phyloP scores from a whole-genome alignment of 2,797 vertebrate species.

The Sebastes taczanowskii region DNA sequence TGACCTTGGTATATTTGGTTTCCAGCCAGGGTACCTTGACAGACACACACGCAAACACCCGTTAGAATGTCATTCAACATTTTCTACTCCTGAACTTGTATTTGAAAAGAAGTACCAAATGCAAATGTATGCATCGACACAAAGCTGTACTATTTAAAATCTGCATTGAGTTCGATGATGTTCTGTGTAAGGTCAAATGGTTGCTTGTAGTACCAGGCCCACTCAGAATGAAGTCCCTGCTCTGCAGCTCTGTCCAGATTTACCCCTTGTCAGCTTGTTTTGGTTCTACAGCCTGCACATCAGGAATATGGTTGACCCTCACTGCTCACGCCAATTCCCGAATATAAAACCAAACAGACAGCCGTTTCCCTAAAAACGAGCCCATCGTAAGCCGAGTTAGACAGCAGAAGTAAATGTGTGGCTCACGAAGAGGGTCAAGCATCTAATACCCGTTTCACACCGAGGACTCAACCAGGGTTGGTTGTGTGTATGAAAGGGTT shows the following conservation, averaged over 20 bases:
- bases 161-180: neutral
- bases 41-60: slow-evolving; percentile 40
- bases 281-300: neutral
- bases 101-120: neutral
- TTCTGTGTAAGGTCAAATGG: no score
- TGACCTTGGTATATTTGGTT: slow-evolving; percentile 69
- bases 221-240: neutral
- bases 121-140: neutral
- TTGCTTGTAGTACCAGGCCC: no score
- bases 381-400: neutral
- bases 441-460: no score
- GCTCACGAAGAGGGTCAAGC: neutral
- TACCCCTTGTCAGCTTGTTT: neutral
- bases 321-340: neutral
- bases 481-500: no score
- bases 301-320: neutral
- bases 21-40: slow-evolving; percentile 76
- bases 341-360: neutral
- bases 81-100: neutral
- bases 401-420: neutral
- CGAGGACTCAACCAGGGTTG: no score
- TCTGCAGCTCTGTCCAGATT: neutral
- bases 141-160: neutral
- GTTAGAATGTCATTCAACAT: slow-evolving; percentile 6
- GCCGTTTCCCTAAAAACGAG: neutral